Evolutionary conservation across 2,797 vertebrate species (phyloP).

Genomic region (Stomatorhinus walkeri): DNA sequence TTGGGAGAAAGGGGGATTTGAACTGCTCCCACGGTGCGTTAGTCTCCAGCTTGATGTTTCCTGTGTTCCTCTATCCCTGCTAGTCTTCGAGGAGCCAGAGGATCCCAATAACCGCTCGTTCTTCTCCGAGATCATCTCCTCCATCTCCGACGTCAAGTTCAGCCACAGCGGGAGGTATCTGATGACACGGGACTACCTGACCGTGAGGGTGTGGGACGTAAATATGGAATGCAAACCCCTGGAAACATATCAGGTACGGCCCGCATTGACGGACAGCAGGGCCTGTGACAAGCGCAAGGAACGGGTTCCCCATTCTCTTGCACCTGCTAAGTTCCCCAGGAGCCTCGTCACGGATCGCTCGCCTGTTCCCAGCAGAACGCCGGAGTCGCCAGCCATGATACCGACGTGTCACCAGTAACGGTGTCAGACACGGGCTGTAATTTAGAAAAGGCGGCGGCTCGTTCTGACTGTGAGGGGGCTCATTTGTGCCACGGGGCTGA

Average conservation of each 20-base stretch:
- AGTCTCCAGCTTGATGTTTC: neutral
- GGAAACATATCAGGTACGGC: slow-evolving; percentile 75
- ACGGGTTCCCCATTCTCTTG: neutral
- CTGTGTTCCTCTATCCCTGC: neutral
- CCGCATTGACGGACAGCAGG: neutral
- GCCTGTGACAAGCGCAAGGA: neutral
- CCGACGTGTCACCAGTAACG: neutral
- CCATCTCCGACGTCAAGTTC: slow-evolving; percentile 83
- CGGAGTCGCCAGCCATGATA: neutral
- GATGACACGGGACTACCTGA: slow-evolving; percentile 84
- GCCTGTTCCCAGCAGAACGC: neutral
- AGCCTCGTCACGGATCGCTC: neutral
- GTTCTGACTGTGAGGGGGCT: neutral
- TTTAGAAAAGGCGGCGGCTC: neutral
- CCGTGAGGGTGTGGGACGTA: slow-evolving; percentile 81
- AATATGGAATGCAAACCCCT: slow-evolving; percentile 83
- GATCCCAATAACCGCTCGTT: slow-evolving; percentile 81
- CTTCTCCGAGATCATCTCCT: slow-evolving; percentile 86
- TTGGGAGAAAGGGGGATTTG: neutral
- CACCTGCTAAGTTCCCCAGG: neutral
- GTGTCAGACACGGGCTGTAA: neutral
- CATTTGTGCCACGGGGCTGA: neutral
- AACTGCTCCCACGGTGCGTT: neutral
- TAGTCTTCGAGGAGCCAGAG: slow-evolving; percentile 82
- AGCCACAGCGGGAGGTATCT: slow-evolving; percentile 81